phyloP scores from a whole-genome alignment of 2,797 vertebrate genomes.

The Heterohyrax brucei region DNA sequence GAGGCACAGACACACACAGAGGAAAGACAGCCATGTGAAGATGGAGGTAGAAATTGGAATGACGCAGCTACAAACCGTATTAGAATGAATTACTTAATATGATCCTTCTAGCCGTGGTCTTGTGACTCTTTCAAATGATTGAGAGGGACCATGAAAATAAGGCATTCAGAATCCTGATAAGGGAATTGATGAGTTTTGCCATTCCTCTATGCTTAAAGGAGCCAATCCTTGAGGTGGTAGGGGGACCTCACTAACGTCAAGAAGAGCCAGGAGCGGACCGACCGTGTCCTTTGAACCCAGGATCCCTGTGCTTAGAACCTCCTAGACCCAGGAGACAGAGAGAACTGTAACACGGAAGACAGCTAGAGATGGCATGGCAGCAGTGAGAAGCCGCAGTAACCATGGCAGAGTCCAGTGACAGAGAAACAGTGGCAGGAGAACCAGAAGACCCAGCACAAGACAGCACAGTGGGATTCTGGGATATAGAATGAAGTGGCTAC shows the following conservation, averaged over 20 bases:
- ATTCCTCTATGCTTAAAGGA: too few species aligned
- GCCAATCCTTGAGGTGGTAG: too few species aligned
- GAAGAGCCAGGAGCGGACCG: neutral
- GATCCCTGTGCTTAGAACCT: neutral
- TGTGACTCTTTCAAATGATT: neutral
- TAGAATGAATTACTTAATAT: neutral
- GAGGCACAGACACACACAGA: neutral
- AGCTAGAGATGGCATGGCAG: neutral
- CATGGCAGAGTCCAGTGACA: neutral
- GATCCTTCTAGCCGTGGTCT: neutral
- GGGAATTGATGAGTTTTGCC: too few species aligned
- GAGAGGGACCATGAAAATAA: neutral
- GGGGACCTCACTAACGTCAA: too few species aligned
- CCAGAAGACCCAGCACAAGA: neutral
- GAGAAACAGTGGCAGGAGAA: neutral
- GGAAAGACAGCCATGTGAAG: neutral
- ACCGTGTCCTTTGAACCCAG: neutral
- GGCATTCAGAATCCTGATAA: too few species aligned
- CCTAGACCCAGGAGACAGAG: neutral
- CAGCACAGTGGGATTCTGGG: too few species aligned
- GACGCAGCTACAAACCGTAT: neutral
- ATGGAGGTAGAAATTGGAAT: neutral
- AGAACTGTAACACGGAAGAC: neutral
- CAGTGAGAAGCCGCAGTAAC: neutral
- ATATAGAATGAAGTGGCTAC: too few species aligned